Percentiles rank a stretch among this genome's conserved stretches.
Evolutionary conservation across 2,797 vertebrate species (phyloP).

Genomic region (Takifugu rubripes): DNA sequence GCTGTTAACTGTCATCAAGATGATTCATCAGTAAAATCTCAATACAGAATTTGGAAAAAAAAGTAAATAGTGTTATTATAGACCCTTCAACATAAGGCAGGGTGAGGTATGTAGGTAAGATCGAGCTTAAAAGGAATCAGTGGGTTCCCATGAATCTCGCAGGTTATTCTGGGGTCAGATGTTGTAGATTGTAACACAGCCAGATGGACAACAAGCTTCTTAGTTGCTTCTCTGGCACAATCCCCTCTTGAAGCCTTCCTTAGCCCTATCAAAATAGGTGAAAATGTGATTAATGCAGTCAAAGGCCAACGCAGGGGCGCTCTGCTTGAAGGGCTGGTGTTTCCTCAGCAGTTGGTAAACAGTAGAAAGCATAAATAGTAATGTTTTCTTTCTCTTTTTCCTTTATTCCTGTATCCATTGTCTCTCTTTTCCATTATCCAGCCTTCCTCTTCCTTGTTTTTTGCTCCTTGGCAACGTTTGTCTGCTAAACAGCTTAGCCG

Average conservation of each 20-base stretch:
- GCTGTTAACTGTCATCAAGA: too few species aligned
- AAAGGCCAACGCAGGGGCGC: slow-evolving; percentile 10
- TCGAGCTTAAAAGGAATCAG: too few species aligned
- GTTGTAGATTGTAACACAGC: slow-evolving; percentile 24
- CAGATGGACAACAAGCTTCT: slow-evolving; percentile 58
- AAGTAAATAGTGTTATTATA: too few species aligned
- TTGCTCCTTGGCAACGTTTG: slow-evolving; percentile 57
- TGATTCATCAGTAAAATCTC: too few species aligned
- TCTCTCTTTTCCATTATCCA: slow-evolving; percentile 28
- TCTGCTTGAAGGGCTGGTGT: background rate
- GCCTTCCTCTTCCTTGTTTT: slow-evolving; percentile 26
- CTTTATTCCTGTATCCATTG: background rate
- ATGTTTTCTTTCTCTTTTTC: too few species aligned
- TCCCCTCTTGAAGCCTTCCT: slow-evolving; percentile 47
- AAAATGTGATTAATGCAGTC: slow-evolving; percentile 48
- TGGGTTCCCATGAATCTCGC: background rate
- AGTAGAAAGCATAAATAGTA: too few species aligned
- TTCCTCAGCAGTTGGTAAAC: too few species aligned
- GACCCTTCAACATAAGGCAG: too few species aligned
- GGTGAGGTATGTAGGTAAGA: slow-evolving; percentile 1
- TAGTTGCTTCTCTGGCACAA: slow-evolving; percentile 41
- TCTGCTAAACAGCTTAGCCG: slow-evolving; percentile 64
- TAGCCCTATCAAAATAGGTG: slow-evolving; percentile 50
- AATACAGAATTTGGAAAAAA: too few species aligned
- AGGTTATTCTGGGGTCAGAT: slow-evolving; percentile 33